phyloP scores from a whole-genome alignment of 2,888 invertebrate genomes.

The Oligia strigilis region DNA sequence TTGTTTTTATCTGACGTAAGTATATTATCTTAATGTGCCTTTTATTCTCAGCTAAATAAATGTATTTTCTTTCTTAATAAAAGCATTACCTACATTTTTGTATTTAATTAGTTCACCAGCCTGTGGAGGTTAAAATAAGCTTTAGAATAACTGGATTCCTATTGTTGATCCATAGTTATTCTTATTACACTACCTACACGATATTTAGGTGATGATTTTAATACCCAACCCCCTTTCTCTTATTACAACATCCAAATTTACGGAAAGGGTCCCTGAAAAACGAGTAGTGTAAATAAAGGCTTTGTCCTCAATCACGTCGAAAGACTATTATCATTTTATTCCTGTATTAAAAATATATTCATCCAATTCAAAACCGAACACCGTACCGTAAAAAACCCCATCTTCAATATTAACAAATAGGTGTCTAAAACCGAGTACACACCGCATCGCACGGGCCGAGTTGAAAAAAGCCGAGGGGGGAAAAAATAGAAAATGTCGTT shows the following conservation, averaged over 20 bases:
- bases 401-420: constrained; percentile 65
- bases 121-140: neutral
- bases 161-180: too few species aligned
- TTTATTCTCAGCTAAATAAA: too few species aligned
- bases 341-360: constrained; percentile 28
- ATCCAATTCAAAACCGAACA: constrained; percentile 25
- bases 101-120: neutral
- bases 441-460: constrained; percentile 56
- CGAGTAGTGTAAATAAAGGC: neutral
- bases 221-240: too few species aligned
- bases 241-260: neutral
- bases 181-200: neutral
- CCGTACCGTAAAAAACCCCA: constrained; percentile 28
- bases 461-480: constrained; percentile 66
- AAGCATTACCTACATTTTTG: neutral
- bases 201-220: too few species aligned
- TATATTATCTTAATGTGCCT: too few species aligned
- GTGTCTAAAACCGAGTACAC: constrained; percentile 62
- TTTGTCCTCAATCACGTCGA: neutral
- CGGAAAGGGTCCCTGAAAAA: neutral
- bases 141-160: neutral
- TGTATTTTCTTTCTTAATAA: too few species aligned
- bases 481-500: constrained; percentile 85
- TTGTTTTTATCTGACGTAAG: neutral
- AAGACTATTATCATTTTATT: neutral